Base-by-base conservation (phyloP, 2,888 invertebrate species). In the Cheilosia soror region DNA sequence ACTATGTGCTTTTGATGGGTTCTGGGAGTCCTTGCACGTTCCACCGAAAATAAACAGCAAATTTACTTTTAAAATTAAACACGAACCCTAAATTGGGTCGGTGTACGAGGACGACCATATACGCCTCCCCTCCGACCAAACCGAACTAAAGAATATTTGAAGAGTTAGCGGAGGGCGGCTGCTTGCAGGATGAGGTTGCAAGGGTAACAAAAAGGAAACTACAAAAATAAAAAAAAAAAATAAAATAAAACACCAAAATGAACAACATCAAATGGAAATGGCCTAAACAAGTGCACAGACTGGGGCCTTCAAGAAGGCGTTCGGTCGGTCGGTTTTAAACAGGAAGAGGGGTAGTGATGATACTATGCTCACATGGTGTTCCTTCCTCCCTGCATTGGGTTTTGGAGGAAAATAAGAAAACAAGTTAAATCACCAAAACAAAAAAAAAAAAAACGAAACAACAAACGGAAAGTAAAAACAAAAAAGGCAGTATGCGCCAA, bases 61-160 rank as follows among this genome's bases (percentile, higher is more conserved):
- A 73, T 83, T 69, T 83, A 79, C 83, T 83, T 83, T 83, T 83
- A 73, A 83, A 83, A 83, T 83, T 83, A 83, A 83, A 83, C 83
- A 79, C 83, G 83, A 83, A 73, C 79, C 78, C 73, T 58, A 83
- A 83, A 83, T 83, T 83, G 83, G 83, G 83, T 79, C 83, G 83
- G 83, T 68, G 55, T 63, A 57, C 73, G 83, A 79, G 73, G 73
- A 78, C 73, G 63, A 37, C 73, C 62, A 72, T 73, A 78, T 20
- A 51, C 27, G 5, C n/a, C 13, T 5, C 71, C 65, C 40, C 44
- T 31, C 49, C 82, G 78, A 57, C 73, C 72, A 57, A 68, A 63
- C 66, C 42, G 57, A 62, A 73, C 57, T 78, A 72, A 68, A 68
- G 66, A 65, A 47, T 49, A 72, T 60, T 27, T 60, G 51, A 71